Base-by-base conservation (phyloP, 2,888 invertebrate genomes). In the Heteromyza rotundicornis region DNA sequence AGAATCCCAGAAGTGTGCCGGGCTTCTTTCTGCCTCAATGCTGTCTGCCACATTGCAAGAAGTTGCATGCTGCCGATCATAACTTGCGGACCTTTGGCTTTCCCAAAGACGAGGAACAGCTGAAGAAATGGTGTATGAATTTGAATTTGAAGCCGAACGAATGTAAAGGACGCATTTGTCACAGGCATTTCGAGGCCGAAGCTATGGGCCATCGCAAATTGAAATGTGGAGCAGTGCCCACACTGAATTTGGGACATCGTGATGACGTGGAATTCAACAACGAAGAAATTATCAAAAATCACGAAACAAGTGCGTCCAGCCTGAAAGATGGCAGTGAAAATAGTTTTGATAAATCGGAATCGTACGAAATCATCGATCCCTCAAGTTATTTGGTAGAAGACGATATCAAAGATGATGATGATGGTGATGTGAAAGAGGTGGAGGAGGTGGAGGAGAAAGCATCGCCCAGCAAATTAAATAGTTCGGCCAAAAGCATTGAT, bases 41-140 rank as follows among this genome's bases (percentile, higher is more conserved):
- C 66, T 73, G 70, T 5, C 65, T 79, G 40, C 60, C 65, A 1
- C 76, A 79, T 50, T 79, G 79, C n/a, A 71, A 74, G 5, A 69
- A 74, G 32, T 63, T 71, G 1, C 64, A 71, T 0, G 70, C 74
- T 50, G 67, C 72, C 36, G 73, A 75, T 23, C 76, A 79, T 44
- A 70, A 72, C 49, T 58, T 78, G 16, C 75, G 78, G 1, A 72
- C 76, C 5, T 79, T 77, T 67, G 76, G 75, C 1, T 78, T 79
- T 64, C 79, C 79, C 0, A 71, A 73, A 16, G 67, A 64, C 49
- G 68, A 66, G 8, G 73, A 70, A 14, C 44, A 77, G 35, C 62
- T 76, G 10, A 70, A 75, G 36, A 79, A 79, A 54, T 79, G 79
- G 79, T 72, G 77, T 1, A 69, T 68, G 1, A 79, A 79, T 64